phyloP scores from a whole-genome alignment of 2,888 invertebrate genomes.

The Bombylius major region DNA sequence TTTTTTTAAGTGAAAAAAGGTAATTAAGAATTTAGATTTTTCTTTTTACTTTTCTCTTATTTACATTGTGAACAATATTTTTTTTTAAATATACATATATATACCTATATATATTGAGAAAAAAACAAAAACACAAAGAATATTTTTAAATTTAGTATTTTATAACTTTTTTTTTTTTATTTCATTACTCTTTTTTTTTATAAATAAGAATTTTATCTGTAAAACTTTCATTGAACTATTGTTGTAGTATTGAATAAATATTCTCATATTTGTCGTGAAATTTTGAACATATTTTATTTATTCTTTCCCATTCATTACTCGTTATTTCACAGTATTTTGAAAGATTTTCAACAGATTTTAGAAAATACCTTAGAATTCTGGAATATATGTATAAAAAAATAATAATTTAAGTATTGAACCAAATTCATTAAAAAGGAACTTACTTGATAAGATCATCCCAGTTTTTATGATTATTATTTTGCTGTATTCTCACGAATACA shows the following conservation, averaged over 20 bases:
- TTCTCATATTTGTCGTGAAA: background rate
- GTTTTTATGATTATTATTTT: background rate
- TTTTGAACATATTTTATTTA: background rate
- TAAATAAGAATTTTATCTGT: too few species aligned
- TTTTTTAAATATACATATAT: too few species aligned
- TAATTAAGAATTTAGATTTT: too few species aligned
- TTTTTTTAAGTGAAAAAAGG: too few species aligned
- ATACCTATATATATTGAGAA: too few species aligned
- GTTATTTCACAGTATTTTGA: slow-evolving; percentile 18
- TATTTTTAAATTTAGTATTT: too few species aligned
- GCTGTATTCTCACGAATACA: slow-evolving; percentile 13
- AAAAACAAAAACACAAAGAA: too few species aligned
- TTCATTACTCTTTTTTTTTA: too few species aligned
- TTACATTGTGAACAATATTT: too few species aligned
- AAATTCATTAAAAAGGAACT: background rate
- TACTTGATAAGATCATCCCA: slow-evolving; percentile 13
- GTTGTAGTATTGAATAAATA: background rate
- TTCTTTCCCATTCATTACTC: slow-evolving; percentile 22
- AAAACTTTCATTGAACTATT: background rate
- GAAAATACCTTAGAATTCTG: slow-evolving; percentile 22
- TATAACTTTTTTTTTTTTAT: too few species aligned
- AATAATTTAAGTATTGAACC: background rate
- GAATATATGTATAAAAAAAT: slow-evolving; percentile 1
- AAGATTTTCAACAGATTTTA: slow-evolving; percentile 21
- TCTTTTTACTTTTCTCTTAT: too few species aligned